phyloP scores from a whole-genome alignment of 2,113 vertebrate species.

The Gasterosteus aculeatus region DNA sequence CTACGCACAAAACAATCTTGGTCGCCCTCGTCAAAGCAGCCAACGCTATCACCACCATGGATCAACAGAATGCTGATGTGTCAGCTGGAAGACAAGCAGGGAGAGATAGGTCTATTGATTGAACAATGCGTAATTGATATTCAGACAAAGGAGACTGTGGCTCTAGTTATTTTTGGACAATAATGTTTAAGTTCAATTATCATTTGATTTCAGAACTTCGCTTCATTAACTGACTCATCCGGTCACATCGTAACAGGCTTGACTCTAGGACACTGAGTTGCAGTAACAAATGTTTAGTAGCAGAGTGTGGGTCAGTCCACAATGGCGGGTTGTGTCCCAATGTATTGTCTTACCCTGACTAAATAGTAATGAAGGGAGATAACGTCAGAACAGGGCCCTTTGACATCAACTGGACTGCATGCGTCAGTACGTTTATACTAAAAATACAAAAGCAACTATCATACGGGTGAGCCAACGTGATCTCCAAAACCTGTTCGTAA shows the following conservation, averaged over 20 bases:
- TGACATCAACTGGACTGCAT: slow-evolving; percentile 11
- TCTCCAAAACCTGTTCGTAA: no score
- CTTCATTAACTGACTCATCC: neutral
- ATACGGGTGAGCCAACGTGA: neutral
- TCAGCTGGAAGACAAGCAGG: slow-evolving; percentile 66
- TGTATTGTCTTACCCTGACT: slow-evolving; percentile 17
- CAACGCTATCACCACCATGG: slow-evolving; percentile 72
- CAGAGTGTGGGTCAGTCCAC: slow-evolving; percentile 12
- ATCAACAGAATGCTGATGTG: slow-evolving; percentile 67
- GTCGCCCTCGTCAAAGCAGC: slow-evolving; percentile 72
- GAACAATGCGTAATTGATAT: neutral
- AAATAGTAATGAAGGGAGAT: neutral
- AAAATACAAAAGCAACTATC: slow-evolving; percentile 54
- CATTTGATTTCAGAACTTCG: neutral
- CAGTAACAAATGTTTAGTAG: slow-evolving; percentile 22
- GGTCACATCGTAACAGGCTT: neutral
- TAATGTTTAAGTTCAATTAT: neutral
- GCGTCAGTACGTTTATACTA: slow-evolving; percentile 17
- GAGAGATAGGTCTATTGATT: slow-evolving; percentile 31
- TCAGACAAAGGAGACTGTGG: slow-evolving; percentile 3
- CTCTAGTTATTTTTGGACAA: neutral
- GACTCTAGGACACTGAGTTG: neutral
- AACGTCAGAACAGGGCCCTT: slow-evolving; percentile 8
- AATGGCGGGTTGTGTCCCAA: slow-evolving; percentile 29
- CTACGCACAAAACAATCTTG: slow-evolving; percentile 73